Base-by-base conservation (phyloP, 2,888 invertebrate genomes). In the Chironomus tentans region DNA sequence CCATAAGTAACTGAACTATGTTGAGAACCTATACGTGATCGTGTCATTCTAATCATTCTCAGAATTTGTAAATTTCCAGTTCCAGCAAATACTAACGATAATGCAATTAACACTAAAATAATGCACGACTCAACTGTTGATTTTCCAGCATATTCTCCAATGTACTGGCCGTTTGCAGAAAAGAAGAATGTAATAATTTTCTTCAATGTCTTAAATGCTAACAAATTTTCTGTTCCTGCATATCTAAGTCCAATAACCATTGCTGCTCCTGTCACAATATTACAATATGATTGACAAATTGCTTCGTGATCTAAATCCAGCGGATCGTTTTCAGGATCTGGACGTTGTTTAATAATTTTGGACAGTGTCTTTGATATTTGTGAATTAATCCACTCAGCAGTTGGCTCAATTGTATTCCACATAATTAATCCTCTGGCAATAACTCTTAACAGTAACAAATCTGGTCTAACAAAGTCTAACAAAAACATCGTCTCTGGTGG, bases 201-300 rank as follows among this genome's bases (percentile, higher is more conserved):
- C 7, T 80, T 80, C 38, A 96, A 85, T 0, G 92, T 91, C 80
- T 90, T 88, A 76, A 92, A 92, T 0, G 97, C 98, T 75, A 90
- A 88, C 76, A 87, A 86, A 82, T 94, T 90, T 12, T 93, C 94
- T 0, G 97, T 92, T 50, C 98, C 98, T 0, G 98, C 98, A 86
- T 92, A 98, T 78, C 94, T 92, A 3, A 99, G 86, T 0, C 97
- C 98, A 79, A 99, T 84, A 6, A 95, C 94, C 86, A 98, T 92
- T 79, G 97, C 95, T 1, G 95, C 96, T 18, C 98, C 99, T 0
- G 96, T 92, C 77, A 97, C 88, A 78, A 98, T 95, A 83, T 98
- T 97, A 84, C 97, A 96, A 85, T 96, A 98, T 0, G 97, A 97
- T 87, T 98, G 97, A 80, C 94, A 94, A 90, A 96, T 95, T 15